Percentiles rank a stretch among this genome's conserved stretches.
phyloP scores from a whole-genome alignment of 2,113 vertebrate species.

The Phoxinus phoxinus region DNA sequence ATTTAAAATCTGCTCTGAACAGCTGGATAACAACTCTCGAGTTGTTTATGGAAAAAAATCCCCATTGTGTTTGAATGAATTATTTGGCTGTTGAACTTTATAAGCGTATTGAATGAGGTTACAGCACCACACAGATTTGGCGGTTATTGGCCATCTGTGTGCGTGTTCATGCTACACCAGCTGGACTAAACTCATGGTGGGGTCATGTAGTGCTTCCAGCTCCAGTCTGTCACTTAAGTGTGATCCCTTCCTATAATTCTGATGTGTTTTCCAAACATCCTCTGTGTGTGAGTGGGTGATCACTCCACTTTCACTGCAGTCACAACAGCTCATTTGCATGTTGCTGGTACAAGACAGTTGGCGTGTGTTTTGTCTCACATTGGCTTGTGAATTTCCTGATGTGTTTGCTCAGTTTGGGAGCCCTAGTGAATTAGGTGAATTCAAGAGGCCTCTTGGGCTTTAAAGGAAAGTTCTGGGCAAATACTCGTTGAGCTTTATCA shows the following conservation, averaged over 20 bases:
- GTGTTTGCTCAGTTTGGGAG: not conserved
- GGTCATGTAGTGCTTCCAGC: not conserved
- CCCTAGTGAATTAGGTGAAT: not conserved
- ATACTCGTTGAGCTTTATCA: not conserved
- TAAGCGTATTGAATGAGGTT: not conserved
- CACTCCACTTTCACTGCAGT: not conserved
- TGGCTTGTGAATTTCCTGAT: not conserved
- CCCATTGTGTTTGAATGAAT: slow-evolving; percentile 32
- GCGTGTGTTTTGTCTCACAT: not conserved
- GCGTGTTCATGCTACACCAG: slow-evolving; percentile 32
- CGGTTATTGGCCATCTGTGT: slow-evolving; percentile 51
- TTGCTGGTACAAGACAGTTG: slow-evolving; percentile 25
- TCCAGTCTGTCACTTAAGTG: slow-evolving; percentile 4
- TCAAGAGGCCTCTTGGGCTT: not conserved
- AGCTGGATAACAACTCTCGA: slow-evolving; percentile 6
- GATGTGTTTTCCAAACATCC: not conserved
- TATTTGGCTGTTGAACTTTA: slow-evolving; percentile 29
- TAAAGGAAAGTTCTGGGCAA: slow-evolving; percentile 10
- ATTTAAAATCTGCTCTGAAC: not conserved
- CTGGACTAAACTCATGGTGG: slow-evolving; percentile 43
- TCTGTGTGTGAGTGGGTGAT: slow-evolving; percentile 6
- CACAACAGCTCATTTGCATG: slow-evolving; percentile 11
- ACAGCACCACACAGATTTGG: slow-evolving; percentile 29
- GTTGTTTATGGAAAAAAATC: slow-evolving; percentile 5
- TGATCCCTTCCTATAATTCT: not conserved